Conservation (phyloP, 1,140 invertebrate genomes). For the Aphidius ervi region DNA sequence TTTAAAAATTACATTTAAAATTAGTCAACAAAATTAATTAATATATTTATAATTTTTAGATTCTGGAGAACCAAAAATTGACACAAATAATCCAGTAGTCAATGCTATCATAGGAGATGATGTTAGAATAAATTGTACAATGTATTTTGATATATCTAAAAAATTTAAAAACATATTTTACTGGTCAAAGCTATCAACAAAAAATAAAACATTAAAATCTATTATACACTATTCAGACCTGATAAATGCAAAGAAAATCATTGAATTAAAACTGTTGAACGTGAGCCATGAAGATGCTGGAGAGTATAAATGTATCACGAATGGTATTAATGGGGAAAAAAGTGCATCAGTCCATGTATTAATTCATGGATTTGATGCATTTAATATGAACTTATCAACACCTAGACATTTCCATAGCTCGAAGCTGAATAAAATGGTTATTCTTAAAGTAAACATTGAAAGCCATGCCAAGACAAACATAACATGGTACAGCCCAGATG, state of each 20-base stretch:
- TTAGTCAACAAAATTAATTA: too few relatives aligned
- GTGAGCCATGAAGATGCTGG: slow-evolving; percentile 51
- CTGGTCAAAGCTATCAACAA: too few relatives aligned
- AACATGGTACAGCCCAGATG: slow-evolving; percentile 40
- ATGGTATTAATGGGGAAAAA: slow-evolving; percentile 35
- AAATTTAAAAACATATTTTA: too few relatives aligned
- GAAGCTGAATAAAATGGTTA: slow-evolving; percentile 25
- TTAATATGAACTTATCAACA: slow-evolving; percentile 48
- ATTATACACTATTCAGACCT: too few relatives aligned
- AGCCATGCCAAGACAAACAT: slow-evolving; percentile 43
- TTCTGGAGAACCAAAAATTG: too few relatives aligned
- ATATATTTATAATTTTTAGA: too few relatives aligned
- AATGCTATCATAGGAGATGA: too few relatives aligned
- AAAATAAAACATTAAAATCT: too few relatives aligned
- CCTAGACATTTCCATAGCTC: slow-evolving; percentile 33
- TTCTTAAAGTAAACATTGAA: slow-evolving; percentile 47
- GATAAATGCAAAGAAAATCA: not conserved
- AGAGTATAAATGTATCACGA: slow-evolving; percentile 52
- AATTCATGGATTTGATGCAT: slow-evolving; percentile 45
- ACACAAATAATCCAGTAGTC: too few relatives aligned
- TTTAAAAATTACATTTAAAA: too few relatives aligned
- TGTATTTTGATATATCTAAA: too few relatives aligned
- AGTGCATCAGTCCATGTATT: slow-evolving; percentile 37
- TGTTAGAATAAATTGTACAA: too few relatives aligned
- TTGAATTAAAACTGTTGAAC: slow-evolving; percentile 47